Base-by-base conservation (phyloP, 2,797 vertebrate genomes). In the Xenentodon cancila region DNA sequence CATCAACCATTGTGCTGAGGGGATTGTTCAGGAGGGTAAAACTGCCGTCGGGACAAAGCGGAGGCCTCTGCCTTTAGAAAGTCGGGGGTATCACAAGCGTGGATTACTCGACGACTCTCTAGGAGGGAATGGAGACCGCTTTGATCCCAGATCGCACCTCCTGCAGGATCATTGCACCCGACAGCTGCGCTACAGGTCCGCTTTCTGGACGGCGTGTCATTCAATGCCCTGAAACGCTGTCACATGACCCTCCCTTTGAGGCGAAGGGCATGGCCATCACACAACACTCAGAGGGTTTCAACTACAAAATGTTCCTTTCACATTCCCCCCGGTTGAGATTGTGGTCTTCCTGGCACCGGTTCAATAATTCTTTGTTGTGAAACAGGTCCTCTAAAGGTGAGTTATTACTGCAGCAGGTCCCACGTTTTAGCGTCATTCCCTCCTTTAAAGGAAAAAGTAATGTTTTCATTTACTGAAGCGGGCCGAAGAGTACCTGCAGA, bases 101-200 rank as follows among this genome's bases (percentile, higher is more conserved):
- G n/a, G 74, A 75, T 90, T 90, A 82, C 85, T 77, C 2, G 64
- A 25, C 25, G 25, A n/a, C n/a, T 27, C 58, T 77, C 59, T 20
- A 62, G 27, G 75, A 62, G 68, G 54, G 60, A 53, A 25, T 30
- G 34, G 47, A n/a, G 21, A 1, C 18, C 0, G 34, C 88, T 86
- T 85, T 89, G 85, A 90, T 85, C 47, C 79, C 32, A 9, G 75
- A 80, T 80, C 77, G 42, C 63, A 34, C 80, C 80, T 86, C 79
- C 73, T 77, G 50, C 18, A 48, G 72, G 68, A 84, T 74, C 64
- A 43, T 73, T 63, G 37, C 61, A 19, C 37, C 69, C 30, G 68
- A 53, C 80, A 80, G 84, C 84, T 86, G 80, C 44, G 3, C 52
- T 44, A 42, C 53, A n/a, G 54, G 55, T 25, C 54, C 4, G 48